Conservation (phyloP, 1,140 invertebrate species). For the Zaprionus africanus region DNA sequence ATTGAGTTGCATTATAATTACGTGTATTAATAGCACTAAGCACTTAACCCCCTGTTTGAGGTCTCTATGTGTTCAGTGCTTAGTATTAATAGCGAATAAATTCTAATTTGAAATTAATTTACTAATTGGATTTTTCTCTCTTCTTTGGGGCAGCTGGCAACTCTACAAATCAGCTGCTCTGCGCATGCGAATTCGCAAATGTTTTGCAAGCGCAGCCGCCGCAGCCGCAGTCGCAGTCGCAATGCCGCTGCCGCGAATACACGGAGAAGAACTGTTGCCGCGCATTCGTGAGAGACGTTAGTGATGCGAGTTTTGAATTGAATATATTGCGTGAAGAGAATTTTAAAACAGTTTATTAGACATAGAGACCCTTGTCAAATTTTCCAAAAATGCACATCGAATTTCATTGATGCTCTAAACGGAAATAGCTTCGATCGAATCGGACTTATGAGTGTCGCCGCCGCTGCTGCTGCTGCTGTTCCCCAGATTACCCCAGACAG, state of each 20-base stretch:
- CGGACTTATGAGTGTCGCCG: slow-evolving; percentile 18
- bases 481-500: background rate
- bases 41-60: too few species aligned
- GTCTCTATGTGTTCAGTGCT: too few species aligned
- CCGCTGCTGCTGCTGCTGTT: background rate
- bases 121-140: background rate
- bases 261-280: slow-evolving; percentile 13
- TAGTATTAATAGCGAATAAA: too few species aligned
- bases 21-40: too few species aligned
- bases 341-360: slow-evolving; percentile 4
- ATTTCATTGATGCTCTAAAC: slow-evolving; percentile 17
- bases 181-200: slow-evolving; percentile 49
- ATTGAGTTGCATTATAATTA: too few species aligned
- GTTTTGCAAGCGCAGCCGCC: slow-evolving; percentile 37
- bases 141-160: background rate
- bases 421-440: slow-evolving; percentile 22
- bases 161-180: slow-evolving; percentile 32
- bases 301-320: slow-evolving; percentile 27
- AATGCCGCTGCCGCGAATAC: slow-evolving; percentile 41
- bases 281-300: slow-evolving; percentile 12
- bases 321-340: slow-evolving; percentile 17
- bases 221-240: slow-evolving; percentile 34
- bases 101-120: too few species aligned
- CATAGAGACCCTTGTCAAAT: background rate
- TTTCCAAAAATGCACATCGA: slow-evolving; percentile 3